Percentiles rank a stretch among this genome's conserved stretches.
Conservation (phyloP, 2,797 vertebrate species). For the Petrocephalus schoutedeni region DNA sequence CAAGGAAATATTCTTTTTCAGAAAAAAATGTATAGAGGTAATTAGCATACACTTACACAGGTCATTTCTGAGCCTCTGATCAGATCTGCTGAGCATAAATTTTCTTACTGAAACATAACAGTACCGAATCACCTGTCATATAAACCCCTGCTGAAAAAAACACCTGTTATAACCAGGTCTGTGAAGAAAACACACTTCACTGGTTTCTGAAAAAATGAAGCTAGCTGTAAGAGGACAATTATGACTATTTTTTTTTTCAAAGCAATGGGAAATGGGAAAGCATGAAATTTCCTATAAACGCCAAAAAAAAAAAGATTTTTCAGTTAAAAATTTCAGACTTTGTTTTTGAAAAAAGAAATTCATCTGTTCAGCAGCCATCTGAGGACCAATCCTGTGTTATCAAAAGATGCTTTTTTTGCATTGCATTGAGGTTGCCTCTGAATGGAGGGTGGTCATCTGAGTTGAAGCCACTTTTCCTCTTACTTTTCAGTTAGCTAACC, state of each 20-base stretch:
- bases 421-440: conserved; percentile 38
- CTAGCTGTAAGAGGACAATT: neutral
- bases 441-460: conserved; percentile 51
- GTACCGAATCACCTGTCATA: neutral
- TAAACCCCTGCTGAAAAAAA: neutral
- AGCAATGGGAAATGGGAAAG: neutral
- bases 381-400: conserved; percentile 35
- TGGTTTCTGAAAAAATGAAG: neutral
- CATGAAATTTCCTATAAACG: neutral
- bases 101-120: neutral
- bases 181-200: neutral
- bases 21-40: neutral
- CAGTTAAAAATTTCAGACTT: neutral
- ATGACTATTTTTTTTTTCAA: neutral
- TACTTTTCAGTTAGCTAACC: conserved; percentile 65
- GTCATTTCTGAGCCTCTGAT: neutral
- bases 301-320: neutral
- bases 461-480: conserved; percentile 47
- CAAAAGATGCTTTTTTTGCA: conserved; percentile 24
- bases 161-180: neutral
- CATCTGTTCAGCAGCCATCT: neutral
- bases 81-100: neutral
- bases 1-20: neutral
- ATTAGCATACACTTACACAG: neutral
- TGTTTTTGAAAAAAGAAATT: neutral